Conservation (phyloP, 2,113 vertebrate species). For the Hiodon alosoides region DNA sequence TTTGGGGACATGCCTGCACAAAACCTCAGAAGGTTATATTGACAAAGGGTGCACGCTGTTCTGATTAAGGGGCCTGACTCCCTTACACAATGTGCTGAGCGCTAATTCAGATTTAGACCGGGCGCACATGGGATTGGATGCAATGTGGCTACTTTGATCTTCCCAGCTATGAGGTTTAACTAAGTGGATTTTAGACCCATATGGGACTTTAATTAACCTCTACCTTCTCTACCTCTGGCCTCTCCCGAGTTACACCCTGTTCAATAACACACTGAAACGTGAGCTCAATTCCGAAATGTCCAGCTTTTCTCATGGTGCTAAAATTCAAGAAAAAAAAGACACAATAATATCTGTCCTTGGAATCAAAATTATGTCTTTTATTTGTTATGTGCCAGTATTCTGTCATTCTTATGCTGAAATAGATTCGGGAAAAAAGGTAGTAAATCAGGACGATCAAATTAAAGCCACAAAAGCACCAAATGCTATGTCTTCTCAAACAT, state of each 20-base stretch:
- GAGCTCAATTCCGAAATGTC: neutral
- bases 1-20: neutral
- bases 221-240: neutral
- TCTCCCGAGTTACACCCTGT: neutral
- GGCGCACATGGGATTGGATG: neutral
- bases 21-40: neutral
- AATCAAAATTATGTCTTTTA: too few relatives aligned
- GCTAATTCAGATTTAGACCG: conserved; percentile 1
- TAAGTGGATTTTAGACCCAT: neutral
- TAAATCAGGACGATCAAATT: neutral
- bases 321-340: neutral
- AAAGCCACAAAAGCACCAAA: neutral
- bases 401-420: neutral
- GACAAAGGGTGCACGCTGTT: neutral
- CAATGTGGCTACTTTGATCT: neutral
- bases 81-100: neutral
- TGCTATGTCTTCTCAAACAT: neutral
- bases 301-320: neutral
- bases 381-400: too few relatives aligned
- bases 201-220: neutral
- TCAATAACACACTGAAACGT: neutral
- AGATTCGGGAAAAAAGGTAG: neutral
- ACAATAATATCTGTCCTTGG: too few relatives aligned
- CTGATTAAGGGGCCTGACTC: neutral
- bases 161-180: neutral